A percentile compares a stretch with the other conserved stretches of the same genome.
Evolutionary conservation across 2,113 vertebrate genomes (phyloP).

Genomic region (Mus musculus): GRCm39 chr4:47907001-47907500

Average conservation of each 20-base stretch:
- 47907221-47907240: neutral
- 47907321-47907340: neutral
- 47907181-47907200: neutral
- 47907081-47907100: neutral
- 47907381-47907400: neutral
- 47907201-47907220: neutral
- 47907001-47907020: neutral
- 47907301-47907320: neutral
- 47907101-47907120: neutral
- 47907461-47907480: neutral
- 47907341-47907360: no score
- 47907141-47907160: no score
- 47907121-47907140: neutral
- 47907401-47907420: no score
- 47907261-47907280: neutral
- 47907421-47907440: neutral
- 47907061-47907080: neutral
- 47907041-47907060: neutral
- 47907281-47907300: neutral
- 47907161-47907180: no score
- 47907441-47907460: neutral
- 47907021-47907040: neutral
- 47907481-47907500: neutral
- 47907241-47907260: neutral
- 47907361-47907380: neutral